Evolutionary conservation across 2,888 invertebrate species (phyloP).

Genomic region (Cecidostiba fungosa): DNA sequence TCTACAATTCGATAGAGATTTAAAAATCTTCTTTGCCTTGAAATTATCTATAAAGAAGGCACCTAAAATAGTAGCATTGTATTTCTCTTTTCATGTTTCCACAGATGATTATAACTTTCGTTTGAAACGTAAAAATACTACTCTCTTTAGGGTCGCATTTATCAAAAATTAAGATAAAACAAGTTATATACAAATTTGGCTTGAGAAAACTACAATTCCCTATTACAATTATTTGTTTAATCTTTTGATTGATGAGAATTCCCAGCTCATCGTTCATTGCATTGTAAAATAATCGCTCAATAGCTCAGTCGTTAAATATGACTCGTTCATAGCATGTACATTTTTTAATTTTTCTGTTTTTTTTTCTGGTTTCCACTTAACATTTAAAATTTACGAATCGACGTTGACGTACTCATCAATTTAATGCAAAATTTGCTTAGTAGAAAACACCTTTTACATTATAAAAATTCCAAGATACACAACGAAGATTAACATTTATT

Average conservation of each 20-base stretch:
- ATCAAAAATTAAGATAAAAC: conserved; percentile 9
- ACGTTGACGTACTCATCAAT: not conserved
- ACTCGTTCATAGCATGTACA: not conserved
- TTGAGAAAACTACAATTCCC: not conserved
- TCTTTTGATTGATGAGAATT: conserved; percentile 23
- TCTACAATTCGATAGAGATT: conserved; percentile 26
- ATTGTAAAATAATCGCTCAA: conserved; percentile 21
- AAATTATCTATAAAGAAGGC: conserved; percentile 44
- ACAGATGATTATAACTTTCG: not conserved
- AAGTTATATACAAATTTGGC: conserved; percentile 23
- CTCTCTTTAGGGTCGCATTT: not conserved
- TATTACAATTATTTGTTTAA: conserved; percentile 11
- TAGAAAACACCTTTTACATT: conserved; percentile 18
- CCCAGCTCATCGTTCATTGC: conserved; percentile 26
- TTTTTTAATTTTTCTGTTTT: conserved; percentile 41
- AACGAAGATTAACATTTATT: conserved; percentile 33
- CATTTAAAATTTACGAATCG: not conserved
- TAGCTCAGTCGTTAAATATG: conserved; percentile 30
- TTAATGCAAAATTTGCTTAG: conserved; percentile 14
- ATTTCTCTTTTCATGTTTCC: not conserved
- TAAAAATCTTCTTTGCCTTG: conserved; percentile 26
- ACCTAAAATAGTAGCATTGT: conserved; percentile 45
- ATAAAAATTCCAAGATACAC: conserved; percentile 15
- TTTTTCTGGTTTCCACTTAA: conserved; percentile 21
- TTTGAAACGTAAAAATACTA: conserved; percentile 39